These are phyloP conservation scores for Cryptus viduatorius DNA, from an alignment of 2,888 invertebrate species.

Conservation along the genomic window DNA sequence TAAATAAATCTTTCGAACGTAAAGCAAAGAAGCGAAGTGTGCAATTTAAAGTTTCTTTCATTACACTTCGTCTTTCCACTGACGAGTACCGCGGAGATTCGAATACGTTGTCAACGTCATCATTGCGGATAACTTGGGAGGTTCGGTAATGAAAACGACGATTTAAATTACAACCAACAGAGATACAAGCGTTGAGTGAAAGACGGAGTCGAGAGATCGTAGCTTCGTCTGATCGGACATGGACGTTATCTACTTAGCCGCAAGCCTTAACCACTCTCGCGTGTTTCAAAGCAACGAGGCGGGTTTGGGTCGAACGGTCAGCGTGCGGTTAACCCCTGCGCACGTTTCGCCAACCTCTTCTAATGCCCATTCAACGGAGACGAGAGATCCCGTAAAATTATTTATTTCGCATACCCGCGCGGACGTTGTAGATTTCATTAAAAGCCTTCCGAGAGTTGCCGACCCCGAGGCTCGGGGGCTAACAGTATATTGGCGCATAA, in stretches of 20 bases:
- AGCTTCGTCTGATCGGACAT: slow-evolving; percentile 21
- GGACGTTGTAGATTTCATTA: slow-evolving; percentile 58
- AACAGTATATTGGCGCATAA: slow-evolving; percentile 61
- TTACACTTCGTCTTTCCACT: background rate
- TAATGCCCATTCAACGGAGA: slow-evolving; percentile 29
- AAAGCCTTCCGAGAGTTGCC: slow-evolving; percentile 27
- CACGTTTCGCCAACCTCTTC: slow-evolving; percentile 27
- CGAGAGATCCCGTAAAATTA: slow-evolving; percentile 47
- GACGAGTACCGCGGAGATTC: background rate
- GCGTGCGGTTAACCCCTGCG: slow-evolving; percentile 49
- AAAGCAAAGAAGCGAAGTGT: too few species aligned
- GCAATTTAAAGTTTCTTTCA: too few species aligned
- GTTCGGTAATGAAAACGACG: background rate
- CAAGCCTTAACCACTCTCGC: background rate
- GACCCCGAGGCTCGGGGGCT: slow-evolving; percentile 5
- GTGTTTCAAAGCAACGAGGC: slow-evolving; percentile 9
- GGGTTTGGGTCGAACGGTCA: slow-evolving; percentile 42
- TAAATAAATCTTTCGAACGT: too few species aligned
- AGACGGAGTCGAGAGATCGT: slow-evolving; percentile 5
- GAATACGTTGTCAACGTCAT: background rate
- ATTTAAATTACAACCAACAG: background rate
- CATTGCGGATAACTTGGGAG: background rate
- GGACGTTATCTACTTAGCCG: slow-evolving; percentile 34
- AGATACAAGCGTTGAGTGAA: background rate
- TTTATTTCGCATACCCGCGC: slow-evolving; percentile 49